Conservation (phyloP, 2,888 invertebrate species). For the Cheilosia pagana region DNA sequence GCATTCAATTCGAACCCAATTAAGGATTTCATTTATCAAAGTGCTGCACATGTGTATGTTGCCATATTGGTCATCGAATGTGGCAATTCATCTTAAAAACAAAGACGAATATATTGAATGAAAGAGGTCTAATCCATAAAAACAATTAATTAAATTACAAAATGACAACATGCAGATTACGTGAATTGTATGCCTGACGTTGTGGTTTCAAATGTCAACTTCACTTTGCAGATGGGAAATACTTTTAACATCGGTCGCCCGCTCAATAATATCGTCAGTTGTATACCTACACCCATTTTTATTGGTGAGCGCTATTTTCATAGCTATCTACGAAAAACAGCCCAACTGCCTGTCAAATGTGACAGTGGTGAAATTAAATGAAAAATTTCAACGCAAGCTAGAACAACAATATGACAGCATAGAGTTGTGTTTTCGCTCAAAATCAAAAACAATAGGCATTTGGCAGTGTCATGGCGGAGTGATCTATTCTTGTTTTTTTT, state of each 20-base stretch:
- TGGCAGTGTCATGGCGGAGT: neutral
- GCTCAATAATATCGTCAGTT: too few relatives aligned
- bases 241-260: too few relatives aligned
- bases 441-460: neutral
- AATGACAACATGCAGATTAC: too few relatives aligned
- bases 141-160: too few relatives aligned
- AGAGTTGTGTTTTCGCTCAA: neutral
- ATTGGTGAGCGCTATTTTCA: neutral
- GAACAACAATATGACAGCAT: neutral
- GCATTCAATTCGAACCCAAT: neutral
- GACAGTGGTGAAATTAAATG: neutral
- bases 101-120: too few relatives aligned
- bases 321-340: neutral
- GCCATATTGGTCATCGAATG: neutral
- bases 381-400: neutral
- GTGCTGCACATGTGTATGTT: neutral
- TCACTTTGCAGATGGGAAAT: too few relatives aligned
- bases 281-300: too few relatives aligned
- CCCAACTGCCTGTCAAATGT: neutral
- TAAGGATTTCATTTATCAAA: neutral
- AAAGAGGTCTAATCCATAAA: too few relatives aligned
- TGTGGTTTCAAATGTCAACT: too few relatives aligned
- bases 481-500: neutral
- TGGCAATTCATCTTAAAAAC: too few relatives aligned
- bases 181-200: too few relatives aligned